Evolutionary conservation across 2,888 invertebrate species (phyloP), one percentile per base, ranked within the genome.

Genomic region (Lasioglossum villosulum): DNA sequence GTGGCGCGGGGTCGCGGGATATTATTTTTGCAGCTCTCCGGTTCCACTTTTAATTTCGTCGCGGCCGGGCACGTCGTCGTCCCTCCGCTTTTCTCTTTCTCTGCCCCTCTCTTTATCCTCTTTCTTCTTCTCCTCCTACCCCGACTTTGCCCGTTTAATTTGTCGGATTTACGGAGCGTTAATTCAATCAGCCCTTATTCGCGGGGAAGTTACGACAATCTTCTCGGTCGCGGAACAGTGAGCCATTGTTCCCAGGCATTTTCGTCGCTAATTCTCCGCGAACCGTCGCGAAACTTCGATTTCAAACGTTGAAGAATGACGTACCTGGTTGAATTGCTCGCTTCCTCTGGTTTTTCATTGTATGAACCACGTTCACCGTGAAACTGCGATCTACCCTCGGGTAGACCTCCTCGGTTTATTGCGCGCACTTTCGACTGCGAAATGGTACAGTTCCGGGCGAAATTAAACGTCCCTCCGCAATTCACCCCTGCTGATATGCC

Each of bases 11-110:
- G 27, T 66, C 72, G 76, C 59, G 66, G 56, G 80, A 73, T 76
- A 82, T 84, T 82, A 87, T 89, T 84, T 85, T 83, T 87, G 59
- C 59, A 56, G 42, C 83, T 80, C 71, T 42, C 75, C 66, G 76
- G 76, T 52, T 72, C 81, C 81, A 48, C 86, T 85, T 85, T 85
- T 86, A 82, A 82, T 86, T 86, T 85, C 75, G 79, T 86, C 78
- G 68, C 34, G 72, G 59, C 63, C 27, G 19, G n/a, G 56, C 56
- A 56, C 56, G 56, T 56, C 56, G 52, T n/a, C 23, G 74, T 78
- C 71, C 37, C 23, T 1, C 23, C 0, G 6, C 23, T 10, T 12
- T 4, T 4, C 4, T 68, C 4, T 14, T 42, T 27, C 27, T 14
- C 56, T 12, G 27, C 4, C 10, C 12, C 56, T 27, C 56, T 27